Evolutionary conservation across 2,888 invertebrate genomes (phyloP).

Genomic region (Phortica okadai): DNA sequence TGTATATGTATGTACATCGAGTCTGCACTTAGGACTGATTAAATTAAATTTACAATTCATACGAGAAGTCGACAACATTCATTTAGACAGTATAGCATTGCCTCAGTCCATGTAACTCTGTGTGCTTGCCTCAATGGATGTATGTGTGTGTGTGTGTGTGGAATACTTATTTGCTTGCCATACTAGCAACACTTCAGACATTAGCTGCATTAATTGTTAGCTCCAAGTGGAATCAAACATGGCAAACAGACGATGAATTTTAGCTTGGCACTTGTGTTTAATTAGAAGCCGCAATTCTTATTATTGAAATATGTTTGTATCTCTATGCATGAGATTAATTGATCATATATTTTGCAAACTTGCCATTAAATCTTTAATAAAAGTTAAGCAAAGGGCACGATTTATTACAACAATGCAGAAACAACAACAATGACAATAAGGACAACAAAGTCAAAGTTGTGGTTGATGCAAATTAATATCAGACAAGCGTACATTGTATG

Average conservation of each 20-base stretch:
- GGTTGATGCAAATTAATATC: neutral
- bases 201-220: conserved; percentile 9
- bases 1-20: neutral
- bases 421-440: neutral
- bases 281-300: conserved; percentile 31
- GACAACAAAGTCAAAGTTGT: neutral
- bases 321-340: neutral
- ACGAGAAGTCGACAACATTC: conserved; percentile 21
- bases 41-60: conserved; percentile 66
- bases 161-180: neutral
- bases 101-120: neutral
- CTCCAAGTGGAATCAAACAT: neutral
- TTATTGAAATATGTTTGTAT: neutral
- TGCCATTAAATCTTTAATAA: neutral
- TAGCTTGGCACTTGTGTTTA: conserved; percentile 27
- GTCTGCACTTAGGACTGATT: conserved; percentile 61
- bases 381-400: neutral
- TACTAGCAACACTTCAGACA: neutral
- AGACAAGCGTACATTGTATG: conserved; percentile 27
- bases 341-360: neutral
- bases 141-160: neutral
- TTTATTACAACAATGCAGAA: neutral
- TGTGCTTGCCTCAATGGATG: neutral
- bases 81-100: neutral
- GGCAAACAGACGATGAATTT: neutral